Evolutionary conservation across 2,797 vertebrate species (phyloP).

Genomic region (Acipenser ruthenus): DNA sequence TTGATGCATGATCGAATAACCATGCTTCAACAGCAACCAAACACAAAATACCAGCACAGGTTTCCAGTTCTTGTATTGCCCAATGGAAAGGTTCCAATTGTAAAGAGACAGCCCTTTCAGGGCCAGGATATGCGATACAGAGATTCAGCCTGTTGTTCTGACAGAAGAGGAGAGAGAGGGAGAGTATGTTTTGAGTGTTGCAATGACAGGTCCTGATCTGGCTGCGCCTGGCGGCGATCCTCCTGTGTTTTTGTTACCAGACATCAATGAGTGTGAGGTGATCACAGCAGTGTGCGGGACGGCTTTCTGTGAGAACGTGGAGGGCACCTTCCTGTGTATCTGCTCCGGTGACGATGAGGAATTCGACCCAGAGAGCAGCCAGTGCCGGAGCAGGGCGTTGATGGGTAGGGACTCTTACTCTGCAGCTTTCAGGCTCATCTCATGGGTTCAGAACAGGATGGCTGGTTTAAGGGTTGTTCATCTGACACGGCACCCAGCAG

Average conservation of each 20-base stretch:
- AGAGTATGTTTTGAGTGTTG: not conserved
- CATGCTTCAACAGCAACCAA: not conserved
- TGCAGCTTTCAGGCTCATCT: no score
- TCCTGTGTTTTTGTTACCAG: slow-evolving; percentile 28
- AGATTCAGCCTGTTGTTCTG: not conserved
- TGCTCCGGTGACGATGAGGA: slow-evolving; percentile 65
- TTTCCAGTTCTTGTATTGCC: no score
- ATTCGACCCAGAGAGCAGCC: slow-evolving; percentile 61
- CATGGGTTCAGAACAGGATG: no score
- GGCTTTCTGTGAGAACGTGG: slow-evolving; percentile 64
- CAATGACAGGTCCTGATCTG: slow-evolving; percentile 5
- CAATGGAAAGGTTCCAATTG: not conserved
- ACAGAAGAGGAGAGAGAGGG: not conserved
- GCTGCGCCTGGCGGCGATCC: not conserved
- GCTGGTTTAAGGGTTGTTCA: no score
- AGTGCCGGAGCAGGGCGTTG: slow-evolving; percentile 40
- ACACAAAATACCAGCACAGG: not conserved
- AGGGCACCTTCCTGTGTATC: slow-evolving; percentile 72
- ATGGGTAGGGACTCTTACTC: slow-evolving; percentile 44
- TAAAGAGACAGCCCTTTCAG: not conserved
- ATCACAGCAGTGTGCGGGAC: slow-evolving; percentile 55
- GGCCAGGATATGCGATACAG: not conserved
- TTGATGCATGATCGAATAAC: no score
- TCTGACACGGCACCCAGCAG: no score
- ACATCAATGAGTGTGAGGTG: slow-evolving; percentile 65